Evolutionary conservation across 2,888 invertebrate species (phyloP).

Genomic region (Mythimna vitellina): DNA sequence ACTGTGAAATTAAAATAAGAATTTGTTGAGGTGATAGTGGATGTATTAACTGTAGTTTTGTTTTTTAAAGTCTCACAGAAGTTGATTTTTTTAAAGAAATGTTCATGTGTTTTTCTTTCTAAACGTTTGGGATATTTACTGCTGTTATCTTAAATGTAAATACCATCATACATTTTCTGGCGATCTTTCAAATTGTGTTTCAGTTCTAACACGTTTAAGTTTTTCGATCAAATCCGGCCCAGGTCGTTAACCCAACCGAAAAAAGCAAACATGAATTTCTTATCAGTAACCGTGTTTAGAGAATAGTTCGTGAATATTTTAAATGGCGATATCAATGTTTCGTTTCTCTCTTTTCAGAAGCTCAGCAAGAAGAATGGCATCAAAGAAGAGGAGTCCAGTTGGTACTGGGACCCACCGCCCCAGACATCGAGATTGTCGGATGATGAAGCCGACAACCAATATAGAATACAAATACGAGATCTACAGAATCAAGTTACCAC

Average conservation of each 20-base stretch:
- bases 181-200: neutral
- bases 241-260: conserved; percentile 29
- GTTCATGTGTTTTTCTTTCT: neutral
- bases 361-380: conserved; percentile 84
- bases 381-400: conserved; percentile 86
- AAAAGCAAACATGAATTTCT: conserved; percentile 36
- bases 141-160: neutral
- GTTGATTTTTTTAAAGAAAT: neutral
- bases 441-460: conserved; percentile 73
- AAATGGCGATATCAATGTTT: conserved; percentile 9
- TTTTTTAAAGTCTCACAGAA: neutral
- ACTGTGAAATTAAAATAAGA: conserved; percentile 22
- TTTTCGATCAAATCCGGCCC: conserved; percentile 2
- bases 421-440: conserved; percentile 69
- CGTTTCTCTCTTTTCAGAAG: conserved; percentile 82
- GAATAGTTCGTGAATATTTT: conserved; percentile 20
- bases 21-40: conserved; percentile 2
- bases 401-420: conserved; percentile 89
- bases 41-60: neutral
- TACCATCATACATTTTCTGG: neutral
- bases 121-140: neutral
- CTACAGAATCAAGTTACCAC: conserved; percentile 84
- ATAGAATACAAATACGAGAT: conserved; percentile 80
- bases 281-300: conserved; percentile 21
- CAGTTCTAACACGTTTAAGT: neutral